Evolutionary conservation across 1,140 invertebrate genomes (phyloP), one percentile per base, ranked within the genome.

Genomic region (Acromyrmex heyeri): DNA sequence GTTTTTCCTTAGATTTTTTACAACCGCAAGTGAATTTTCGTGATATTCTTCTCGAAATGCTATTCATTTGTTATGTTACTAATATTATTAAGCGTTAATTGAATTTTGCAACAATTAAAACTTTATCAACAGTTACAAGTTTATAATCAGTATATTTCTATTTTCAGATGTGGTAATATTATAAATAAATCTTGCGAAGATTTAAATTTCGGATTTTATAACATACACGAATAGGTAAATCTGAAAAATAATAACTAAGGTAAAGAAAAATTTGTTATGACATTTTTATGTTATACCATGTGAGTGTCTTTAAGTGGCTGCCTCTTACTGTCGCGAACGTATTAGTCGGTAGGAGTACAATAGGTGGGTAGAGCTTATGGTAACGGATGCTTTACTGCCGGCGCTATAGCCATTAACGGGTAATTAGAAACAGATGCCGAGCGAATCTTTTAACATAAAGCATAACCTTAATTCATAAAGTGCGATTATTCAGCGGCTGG

Each of bases 381-480:
- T 94, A 95, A 94, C 94, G 93, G 94, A 95, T 94, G 94, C 92
- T 91, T 93, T 91, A 92, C 88, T 92, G 92, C 89, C 92, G 81
- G 87, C 91, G 92, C 92, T 94, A 94, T 93, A 94, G 93, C 94
- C 94, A 95, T 95, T 95, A 95, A 93, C 93, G 94, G 94, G 95
- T 95, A 95, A 95, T 95, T 95, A 95, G 94, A 95, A 95, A 95
- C 95, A 95, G 94, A 95, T 95, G 95, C 94, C 92, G 94, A 92
- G 94, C 92, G 94, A 95, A 95, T 95, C 94, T 95, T 95, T 95
- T 95, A 95, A 95, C 94, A 95, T 95, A 94, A 95, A 94, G 93
- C 93, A 95, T 95, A 95, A 95, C 94, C 93, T 95, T 95, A 95
- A 95, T 95, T 95, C 93, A 95, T 95, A 95, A 95, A 95, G 94